Conservation (phyloP, 2,888 invertebrate species). For the Caenorhabditis sp. region DNA sequence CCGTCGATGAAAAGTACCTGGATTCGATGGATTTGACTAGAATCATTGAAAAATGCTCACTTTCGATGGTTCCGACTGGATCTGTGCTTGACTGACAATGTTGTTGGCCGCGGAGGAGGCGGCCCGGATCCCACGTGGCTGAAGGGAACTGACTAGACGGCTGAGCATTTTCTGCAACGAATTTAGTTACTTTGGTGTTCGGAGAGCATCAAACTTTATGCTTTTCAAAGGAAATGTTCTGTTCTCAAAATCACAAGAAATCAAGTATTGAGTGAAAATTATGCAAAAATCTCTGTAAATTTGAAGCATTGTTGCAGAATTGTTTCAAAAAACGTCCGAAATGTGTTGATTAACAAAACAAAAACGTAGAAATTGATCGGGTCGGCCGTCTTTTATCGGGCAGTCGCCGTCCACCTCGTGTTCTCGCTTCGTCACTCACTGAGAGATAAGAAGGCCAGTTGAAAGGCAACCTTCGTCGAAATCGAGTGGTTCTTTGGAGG, state of each 20-base stretch:
- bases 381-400: conserved; percentile 32
- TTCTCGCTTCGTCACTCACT: conserved; percentile 16
- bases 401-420: conserved; percentile 4
- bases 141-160: conserved; percentile 18
- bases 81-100: conserved; percentile 47
- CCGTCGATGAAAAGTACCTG: conserved; percentile 63
- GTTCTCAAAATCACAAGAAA: too few species aligned
- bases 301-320: neutral
- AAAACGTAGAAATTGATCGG: conserved; percentile 37
- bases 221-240: too few species aligned
- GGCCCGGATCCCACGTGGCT: conserved; percentile 18
- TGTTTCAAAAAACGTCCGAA: neutral
- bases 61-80: conserved; percentile 49
- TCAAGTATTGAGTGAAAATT: too few species aligned
- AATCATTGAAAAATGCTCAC: conserved; percentile 5
- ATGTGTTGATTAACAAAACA: conserved; percentile 4
- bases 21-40: neutral
- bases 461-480: conserved; percentile 49
- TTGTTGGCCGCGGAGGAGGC: conserved; percentile 52
- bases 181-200: too few species aligned
- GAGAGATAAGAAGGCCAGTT: conserved; percentile 39
- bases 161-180: conserved; percentile 47
- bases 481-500: conserved; percentile 36
- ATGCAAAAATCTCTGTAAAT: too few species aligned
- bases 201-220: too few species aligned